Conservation (phyloP, 2,113 vertebrate genomes). For the Theristicus caerulescens region DNA sequence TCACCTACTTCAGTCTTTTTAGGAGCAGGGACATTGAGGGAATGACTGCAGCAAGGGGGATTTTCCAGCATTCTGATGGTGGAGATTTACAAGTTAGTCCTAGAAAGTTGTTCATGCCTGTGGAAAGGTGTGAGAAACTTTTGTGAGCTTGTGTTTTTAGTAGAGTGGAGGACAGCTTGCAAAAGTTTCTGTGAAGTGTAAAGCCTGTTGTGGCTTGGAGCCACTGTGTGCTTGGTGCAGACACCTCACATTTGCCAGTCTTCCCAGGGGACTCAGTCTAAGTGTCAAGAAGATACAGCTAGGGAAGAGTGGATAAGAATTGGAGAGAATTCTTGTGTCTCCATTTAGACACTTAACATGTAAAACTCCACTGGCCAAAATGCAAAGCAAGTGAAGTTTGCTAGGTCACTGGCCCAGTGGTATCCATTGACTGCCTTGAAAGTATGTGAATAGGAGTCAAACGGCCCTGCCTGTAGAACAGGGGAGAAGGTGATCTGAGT, state of each 20-base stretch:
- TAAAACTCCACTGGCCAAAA: background rate
- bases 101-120: background rate
- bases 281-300: background rate
- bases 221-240: background rate
- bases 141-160: background rate
- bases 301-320: background rate
- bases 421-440: background rate
- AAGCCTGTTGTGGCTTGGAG: background rate
- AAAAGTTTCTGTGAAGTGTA: background rate
- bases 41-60: background rate
- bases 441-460: background rate
- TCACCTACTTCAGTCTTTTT: background rate
- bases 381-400: background rate
- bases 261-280: background rate
- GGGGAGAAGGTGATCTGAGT: background rate
- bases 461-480: background rate
- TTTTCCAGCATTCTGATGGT: background rate
- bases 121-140: background rate
- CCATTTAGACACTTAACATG: background rate
- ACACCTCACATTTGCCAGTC: background rate
- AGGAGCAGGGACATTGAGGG: background rate
- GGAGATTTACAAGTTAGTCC: background rate
- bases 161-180: background rate
- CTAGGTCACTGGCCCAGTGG: background rate
- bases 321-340: background rate